phyloP scores from a whole-genome alignment of 2,888 invertebrate genomes.

The Eupithecia dodoneata region DNA sequence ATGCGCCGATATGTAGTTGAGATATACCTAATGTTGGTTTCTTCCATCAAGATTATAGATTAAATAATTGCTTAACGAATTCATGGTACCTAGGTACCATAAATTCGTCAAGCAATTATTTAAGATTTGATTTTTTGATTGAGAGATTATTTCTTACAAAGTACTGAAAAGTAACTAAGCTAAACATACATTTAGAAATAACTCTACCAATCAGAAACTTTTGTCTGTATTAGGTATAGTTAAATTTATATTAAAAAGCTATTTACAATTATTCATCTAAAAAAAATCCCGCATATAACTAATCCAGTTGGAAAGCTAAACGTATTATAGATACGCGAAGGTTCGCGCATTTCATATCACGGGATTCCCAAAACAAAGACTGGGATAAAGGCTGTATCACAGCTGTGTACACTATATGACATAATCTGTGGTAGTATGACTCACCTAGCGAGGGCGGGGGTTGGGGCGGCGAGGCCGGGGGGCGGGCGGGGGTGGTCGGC shows the following conservation, averaged over 20 bases:
- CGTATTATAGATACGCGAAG: background rate
- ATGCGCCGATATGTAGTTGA: too few relatives aligned
- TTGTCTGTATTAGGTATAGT: background rate
- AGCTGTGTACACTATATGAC: background rate
- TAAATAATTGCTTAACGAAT: too few relatives aligned
- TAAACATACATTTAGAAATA: background rate
- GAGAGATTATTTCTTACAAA: background rate
- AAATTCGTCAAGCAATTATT: too few relatives aligned
- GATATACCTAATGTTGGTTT: background rate
- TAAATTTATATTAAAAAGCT: background rate
- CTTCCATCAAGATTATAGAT: background rate
- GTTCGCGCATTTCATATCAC: background rate
- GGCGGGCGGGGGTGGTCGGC: conserved; percentile 67
- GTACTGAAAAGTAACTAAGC: background rate
- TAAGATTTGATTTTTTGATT: background rate
- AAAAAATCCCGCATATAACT: too few relatives aligned
- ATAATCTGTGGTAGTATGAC: conserved; percentile 53
- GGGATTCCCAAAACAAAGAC: background rate
- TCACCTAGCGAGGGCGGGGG: conserved; percentile 71
- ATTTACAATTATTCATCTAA: too few relatives aligned
- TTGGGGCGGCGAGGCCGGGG: conserved; percentile 66
- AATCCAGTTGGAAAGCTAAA: background rate
- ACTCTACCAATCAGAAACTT: background rate
- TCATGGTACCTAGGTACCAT: too few relatives aligned
- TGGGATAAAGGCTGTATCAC: conserved; percentile 1